Evolutionary conservation across 2,888 invertebrate species (phyloP).

Genomic region (Trachelus stipa): DNA sequence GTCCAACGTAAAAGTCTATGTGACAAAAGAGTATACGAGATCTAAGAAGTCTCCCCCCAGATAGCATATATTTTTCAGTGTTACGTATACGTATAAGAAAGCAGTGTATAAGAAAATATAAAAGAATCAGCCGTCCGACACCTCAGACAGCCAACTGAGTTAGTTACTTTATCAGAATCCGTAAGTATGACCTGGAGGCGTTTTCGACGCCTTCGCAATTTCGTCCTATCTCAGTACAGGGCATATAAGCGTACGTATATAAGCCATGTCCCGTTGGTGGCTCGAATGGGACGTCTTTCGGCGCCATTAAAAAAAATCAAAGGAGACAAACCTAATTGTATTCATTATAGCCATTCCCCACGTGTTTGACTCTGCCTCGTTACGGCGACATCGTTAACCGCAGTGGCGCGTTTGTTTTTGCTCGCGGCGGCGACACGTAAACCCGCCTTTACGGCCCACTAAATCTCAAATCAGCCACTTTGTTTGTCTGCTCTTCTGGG

Average conservation of each 20-base stretch:
- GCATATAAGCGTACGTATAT: neutral
- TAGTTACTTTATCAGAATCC: neutral
- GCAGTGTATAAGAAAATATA: neutral
- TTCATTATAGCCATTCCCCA: slow-evolving; percentile 32
- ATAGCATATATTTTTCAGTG: no score
- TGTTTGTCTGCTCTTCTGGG: slow-evolving; percentile 26
- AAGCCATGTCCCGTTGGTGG: neutral
- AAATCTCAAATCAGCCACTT: slow-evolving; percentile 40
- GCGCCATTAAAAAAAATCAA: slow-evolving; percentile 18
- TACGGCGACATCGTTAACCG: slow-evolving; percentile 33
- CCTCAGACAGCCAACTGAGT: neutral
- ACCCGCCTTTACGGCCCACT: slow-evolving; percentile 29
- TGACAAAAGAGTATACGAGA: neutral
- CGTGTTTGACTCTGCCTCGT: slow-evolving; percentile 32
- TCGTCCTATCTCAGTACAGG: neutral
- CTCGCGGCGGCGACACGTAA: slow-evolving; percentile 14
- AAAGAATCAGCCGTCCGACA: neutral
- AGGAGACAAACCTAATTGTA: slow-evolving; percentile 37
- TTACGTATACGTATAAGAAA: neutral
- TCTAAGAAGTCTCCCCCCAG: no score
- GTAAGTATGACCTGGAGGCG: neutral
- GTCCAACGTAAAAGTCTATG: neutral
- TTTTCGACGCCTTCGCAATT: neutral
- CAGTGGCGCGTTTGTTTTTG: slow-evolving; percentile 33
- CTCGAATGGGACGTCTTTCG: neutral